Evolutionary conservation across 2,113 vertebrate species (phyloP).

Genomic region (Strix uralensis): DNA sequence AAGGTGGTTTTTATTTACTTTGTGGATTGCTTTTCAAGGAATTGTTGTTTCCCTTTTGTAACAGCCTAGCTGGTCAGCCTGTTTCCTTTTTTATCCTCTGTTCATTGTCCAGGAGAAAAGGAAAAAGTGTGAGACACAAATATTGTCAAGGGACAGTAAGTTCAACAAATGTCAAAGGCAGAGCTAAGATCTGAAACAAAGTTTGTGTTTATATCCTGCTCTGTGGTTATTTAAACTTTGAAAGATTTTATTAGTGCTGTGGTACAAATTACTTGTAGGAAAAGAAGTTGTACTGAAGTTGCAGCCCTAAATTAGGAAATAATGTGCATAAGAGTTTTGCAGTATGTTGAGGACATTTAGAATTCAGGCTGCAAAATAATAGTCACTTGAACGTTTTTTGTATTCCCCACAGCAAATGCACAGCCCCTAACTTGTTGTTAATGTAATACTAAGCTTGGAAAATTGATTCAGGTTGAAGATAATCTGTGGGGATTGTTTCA

Average conservation of each 20-base stretch:
- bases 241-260: background rate
- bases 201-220: background rate
- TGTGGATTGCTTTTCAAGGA: background rate
- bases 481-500: background rate
- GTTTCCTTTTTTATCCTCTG: background rate
- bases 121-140: background rate
- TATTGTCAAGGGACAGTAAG: background rate
- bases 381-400: background rate
- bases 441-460: background rate
- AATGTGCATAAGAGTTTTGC: background rate
- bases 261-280: background rate
- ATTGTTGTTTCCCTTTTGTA: background rate
- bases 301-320: background rate
- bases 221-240: background rate
- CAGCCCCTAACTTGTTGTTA: background rate
- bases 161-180: background rate
- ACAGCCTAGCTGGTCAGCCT: background rate
- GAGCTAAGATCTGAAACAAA: background rate
- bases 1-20: background rate
- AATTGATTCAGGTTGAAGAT: background rate
- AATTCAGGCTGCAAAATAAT: background rate
- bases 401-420: background rate
- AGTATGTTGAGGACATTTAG: background rate
- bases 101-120: background rate
- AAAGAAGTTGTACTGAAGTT: background rate